Conservation (phyloP, 1,140 invertebrate species). For the Drepana arcuata region DNA sequence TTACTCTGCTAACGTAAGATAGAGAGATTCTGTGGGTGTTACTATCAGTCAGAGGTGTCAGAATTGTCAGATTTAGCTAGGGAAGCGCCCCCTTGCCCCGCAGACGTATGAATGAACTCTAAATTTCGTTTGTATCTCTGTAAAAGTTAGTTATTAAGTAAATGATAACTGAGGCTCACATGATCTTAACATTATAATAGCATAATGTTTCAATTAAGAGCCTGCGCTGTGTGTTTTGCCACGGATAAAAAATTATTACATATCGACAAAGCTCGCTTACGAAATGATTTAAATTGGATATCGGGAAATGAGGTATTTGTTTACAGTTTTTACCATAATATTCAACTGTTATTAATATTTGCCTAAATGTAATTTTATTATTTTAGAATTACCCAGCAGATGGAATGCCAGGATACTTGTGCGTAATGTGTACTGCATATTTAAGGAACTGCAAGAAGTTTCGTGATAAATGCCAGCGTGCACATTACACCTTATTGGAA, state of each 20-base stretch:
- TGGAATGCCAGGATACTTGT: conserved; percentile 40
- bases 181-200: conserved; percentile 8
- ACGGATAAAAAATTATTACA: conserved; percentile 31
- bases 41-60: too few species aligned
- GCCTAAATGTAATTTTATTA: conserved; percentile 7
- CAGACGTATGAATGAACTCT: too few species aligned
- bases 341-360: too few species aligned
- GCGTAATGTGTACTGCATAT: conserved; percentile 31
- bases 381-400: conserved; percentile 27
- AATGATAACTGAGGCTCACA: too few species aligned
- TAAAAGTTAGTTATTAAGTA: too few species aligned
- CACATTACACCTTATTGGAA: conserved; percentile 34
- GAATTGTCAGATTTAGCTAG: too few species aligned
- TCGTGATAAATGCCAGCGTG: conserved; percentile 39
- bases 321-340: conserved; percentile 10
- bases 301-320: conserved; percentile 38
- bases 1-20: too few species aligned
- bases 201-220: conserved; percentile 38
- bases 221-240: conserved; percentile 40
- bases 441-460: conserved; percentile 34
- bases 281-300: conserved; percentile 33
- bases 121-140: too few species aligned
- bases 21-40: too few species aligned
- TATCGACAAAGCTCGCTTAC: conserved; percentile 27
- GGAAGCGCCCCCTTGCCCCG: too few species aligned